Percentiles rank a stretch among this genome's conserved stretches.
Evolutionary conservation across 2,113 vertebrate species (phyloP).

Genomic region (Elephantulus edwardii): DNA sequence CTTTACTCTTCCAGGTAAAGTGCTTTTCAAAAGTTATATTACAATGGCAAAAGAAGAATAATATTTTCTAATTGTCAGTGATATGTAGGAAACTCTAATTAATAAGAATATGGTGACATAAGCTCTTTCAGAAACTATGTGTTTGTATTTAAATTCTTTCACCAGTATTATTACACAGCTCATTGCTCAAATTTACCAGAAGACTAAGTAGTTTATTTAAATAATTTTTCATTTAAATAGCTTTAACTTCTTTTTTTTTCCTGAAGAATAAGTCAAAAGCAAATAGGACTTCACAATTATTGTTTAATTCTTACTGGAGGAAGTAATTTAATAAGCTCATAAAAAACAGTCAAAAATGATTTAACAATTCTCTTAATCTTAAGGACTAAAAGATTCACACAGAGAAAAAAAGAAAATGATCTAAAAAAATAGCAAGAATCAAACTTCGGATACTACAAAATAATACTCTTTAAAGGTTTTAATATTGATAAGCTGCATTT

Average conservation of each 20-base stretch:
- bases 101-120: constrained; percentile 66
- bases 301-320: neutral
- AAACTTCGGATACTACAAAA: neutral
- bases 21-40: constrained; percentile 43
- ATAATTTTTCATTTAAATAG: constrained; percentile 61
- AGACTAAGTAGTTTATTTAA: constrained; percentile 66
- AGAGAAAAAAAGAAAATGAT: neutral
- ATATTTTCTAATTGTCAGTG: constrained; percentile 71
- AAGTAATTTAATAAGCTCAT: constrained; percentile 25
- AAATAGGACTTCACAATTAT: constrained; percentile 58
- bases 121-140: constrained; percentile 57
- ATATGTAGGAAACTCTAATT: constrained; percentile 72
- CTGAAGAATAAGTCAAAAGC: constrained; percentile 56
- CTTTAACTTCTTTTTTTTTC: constrained; percentile 64
- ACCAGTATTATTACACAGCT: constrained; percentile 40
- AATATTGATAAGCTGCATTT: neutral
- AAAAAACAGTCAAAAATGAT: neutral
- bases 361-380: neutral
- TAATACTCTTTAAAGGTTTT: neutral
- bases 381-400: neutral
- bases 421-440: neutral
- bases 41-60: constrained; percentile 56
- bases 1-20: constrained; percentile 63
- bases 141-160: constrained; percentile 64
- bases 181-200: constrained; percentile 66